phyloP scores from a whole-genome alignment of 2,888 invertebrate genomes.

The Ormia ochracea region DNA sequence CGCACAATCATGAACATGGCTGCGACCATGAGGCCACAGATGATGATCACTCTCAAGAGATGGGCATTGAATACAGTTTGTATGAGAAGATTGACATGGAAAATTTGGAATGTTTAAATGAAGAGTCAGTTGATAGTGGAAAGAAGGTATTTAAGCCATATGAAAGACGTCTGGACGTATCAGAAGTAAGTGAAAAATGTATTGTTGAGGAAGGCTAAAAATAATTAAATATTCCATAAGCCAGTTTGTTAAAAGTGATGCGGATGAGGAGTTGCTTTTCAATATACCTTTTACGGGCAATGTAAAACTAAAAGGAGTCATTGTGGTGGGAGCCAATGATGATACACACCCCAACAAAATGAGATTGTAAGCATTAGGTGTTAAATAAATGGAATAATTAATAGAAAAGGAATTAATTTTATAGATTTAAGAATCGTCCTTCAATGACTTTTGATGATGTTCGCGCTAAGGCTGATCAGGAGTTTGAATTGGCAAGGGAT shows the following conservation, averaged over 20 bases:
- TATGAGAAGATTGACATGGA: slow-evolving; percentile 92
- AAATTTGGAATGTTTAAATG: slow-evolving; percentile 94
- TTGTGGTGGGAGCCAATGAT: slow-evolving; percentile 92
- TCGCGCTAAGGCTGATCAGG: slow-evolving; percentile 86
- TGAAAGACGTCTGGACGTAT: slow-evolving; percentile 88
- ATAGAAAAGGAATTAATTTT: background rate
- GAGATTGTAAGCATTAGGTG: slow-evolving; percentile 84
- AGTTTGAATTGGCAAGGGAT: slow-evolving; percentile 91
- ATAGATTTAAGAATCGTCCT: slow-evolving; percentile 93
- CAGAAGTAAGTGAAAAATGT: slow-evolving; percentile 79
- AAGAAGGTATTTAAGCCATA: slow-evolving; percentile 94
- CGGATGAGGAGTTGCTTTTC: slow-evolving; percentile 95
- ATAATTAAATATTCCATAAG: background rate
- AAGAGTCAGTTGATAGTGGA: slow-evolving; percentile 89
- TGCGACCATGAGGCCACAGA: slow-evolving; percentile 75
- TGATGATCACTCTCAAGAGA: slow-evolving; percentile 74
- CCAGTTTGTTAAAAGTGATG: slow-evolving; percentile 97
- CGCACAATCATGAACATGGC: slow-evolving; percentile 73
- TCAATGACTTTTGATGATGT: slow-evolving; percentile 97
- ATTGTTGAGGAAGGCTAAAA: background rate
- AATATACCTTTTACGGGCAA: slow-evolving; percentile 98
- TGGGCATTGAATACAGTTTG: slow-evolving; percentile 81
- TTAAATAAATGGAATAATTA: background rate
- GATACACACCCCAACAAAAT: slow-evolving; percentile 90
- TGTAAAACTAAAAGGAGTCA: slow-evolving; percentile 95